Evolutionary conservation across 1,140 invertebrate species (phyloP).

Genomic region (Tribolium madens): DNA sequence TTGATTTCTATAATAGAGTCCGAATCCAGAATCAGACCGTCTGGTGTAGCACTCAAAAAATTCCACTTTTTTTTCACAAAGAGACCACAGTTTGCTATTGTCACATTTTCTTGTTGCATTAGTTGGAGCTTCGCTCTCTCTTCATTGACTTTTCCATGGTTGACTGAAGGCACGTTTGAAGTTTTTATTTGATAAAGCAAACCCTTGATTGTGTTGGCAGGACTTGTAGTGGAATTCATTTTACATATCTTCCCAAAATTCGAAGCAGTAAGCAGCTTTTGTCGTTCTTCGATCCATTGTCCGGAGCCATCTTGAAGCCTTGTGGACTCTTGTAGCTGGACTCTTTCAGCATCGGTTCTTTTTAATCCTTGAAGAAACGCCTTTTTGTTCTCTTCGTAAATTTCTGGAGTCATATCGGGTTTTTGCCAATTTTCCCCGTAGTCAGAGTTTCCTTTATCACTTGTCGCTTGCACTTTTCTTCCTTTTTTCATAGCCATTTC

Average conservation of each 20-base stretch:
- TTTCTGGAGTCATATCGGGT: not conserved
- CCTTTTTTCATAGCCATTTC: too few relatives aligned
- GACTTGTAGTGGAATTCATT: constrained; percentile 45
- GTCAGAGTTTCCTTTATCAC: not conserved
- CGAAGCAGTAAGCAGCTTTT: constrained; percentile 56
- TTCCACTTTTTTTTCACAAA: constrained; percentile 47
- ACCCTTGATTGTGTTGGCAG: not conserved
- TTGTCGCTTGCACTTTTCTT: too few relatives aligned
- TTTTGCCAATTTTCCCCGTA: not conserved
- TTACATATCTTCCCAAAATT: constrained; percentile 58
- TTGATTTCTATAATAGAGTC: constrained; percentile 53
- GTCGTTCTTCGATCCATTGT: constrained; percentile 31
- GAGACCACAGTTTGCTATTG: constrained; percentile 42
- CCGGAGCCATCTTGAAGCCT: not conserved
- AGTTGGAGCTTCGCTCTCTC: constrained; percentile 41
- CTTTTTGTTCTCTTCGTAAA: not conserved
- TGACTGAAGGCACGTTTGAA: not conserved
- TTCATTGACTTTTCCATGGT: constrained; percentile 44
- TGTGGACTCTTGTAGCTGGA: not conserved
- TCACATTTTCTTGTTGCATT: constrained; percentile 44
- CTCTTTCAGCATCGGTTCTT: not conserved
- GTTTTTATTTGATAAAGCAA: not conserved
- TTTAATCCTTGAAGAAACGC: not conserved
- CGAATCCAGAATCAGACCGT: constrained; percentile 49
- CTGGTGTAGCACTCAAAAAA: constrained; percentile 53